phyloP scores from a whole-genome alignment of 2,797 vertebrate species.

The Loris lydekkerianus region DNA sequence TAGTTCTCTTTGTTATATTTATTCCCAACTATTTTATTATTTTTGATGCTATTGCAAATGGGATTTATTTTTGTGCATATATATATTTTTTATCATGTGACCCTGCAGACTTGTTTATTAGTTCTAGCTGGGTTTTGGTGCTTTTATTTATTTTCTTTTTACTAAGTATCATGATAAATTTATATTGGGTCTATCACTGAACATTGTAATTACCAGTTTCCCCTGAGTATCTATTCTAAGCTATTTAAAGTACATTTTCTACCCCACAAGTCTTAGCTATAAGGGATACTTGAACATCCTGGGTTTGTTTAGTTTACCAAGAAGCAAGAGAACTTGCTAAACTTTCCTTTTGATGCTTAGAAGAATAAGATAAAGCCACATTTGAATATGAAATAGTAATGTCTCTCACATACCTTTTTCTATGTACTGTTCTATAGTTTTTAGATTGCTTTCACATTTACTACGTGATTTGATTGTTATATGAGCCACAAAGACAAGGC shows the following conservation, averaged over 20 bases:
- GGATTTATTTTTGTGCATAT: background rate
- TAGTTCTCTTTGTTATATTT: background rate
- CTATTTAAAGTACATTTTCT: background rate
- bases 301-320: background rate
- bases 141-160: background rate
- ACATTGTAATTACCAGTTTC: background rate
- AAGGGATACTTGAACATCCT: background rate
- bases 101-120: background rate
- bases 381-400: background rate
- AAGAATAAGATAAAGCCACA: fast-evolving
- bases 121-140: background rate
- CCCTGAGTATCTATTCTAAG: background rate
- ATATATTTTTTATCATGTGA: background rate
- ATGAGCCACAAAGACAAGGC: background rate
- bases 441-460: background rate
- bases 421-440: background rate
- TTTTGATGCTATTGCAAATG: background rate
- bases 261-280: background rate
- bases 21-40: background rate
- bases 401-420: background rate
- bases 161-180: background rate
- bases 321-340: background rate
- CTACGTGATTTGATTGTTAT: background rate
- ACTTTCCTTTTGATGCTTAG: background rate
- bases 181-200: background rate